These are phyloP conservation scores for Amphiprion ocellaris DNA, from an alignment of 2,113 vertebrate species.

Conservation along the genomic window DNA sequence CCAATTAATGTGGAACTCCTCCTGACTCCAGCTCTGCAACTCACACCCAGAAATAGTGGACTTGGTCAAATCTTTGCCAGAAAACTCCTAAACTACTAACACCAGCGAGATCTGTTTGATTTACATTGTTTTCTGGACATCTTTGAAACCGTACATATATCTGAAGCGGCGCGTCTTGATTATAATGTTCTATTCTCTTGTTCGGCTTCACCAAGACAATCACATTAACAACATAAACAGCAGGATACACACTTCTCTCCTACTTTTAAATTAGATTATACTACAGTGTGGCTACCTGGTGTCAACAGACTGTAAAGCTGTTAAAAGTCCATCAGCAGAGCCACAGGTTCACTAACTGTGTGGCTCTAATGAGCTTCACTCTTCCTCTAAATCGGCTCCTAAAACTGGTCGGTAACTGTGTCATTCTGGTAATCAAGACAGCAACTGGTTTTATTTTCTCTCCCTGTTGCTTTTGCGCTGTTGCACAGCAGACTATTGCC, in stretches of 20 bases:
- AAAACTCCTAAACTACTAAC: no score
- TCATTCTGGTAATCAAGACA: slow-evolving; percentile 39
- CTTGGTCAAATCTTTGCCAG: no score
- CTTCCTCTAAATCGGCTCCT: neutral
- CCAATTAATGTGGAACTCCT: no score
- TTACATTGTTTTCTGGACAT: no score
- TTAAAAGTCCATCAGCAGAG: neutral
- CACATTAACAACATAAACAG: neutral
- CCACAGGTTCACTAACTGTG: slow-evolving; percentile 33
- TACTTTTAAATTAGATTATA: neutral
- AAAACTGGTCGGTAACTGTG: slow-evolving; percentile 14
- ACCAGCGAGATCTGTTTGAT: no score
- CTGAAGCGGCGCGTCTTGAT: no score
- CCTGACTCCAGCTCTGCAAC: no score
- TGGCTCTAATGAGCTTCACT: neutral
- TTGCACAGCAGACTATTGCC: slow-evolving; percentile 62
- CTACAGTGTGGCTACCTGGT: neutral
- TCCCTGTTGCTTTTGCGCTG: slow-evolving; percentile 61
- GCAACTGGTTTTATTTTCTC: slow-evolving; percentile 60
- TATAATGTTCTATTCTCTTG: no score
- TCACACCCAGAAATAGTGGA: no score
- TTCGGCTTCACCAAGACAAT: no score
- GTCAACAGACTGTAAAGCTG: slow-evolving; percentile 23
- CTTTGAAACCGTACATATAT: no score
- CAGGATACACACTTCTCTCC: neutral